Evolutionary conservation across 1,140 invertebrate species (phyloP), one percentile per base, ranked within the genome.

Genomic region (Bombus sibiricus): DNA sequence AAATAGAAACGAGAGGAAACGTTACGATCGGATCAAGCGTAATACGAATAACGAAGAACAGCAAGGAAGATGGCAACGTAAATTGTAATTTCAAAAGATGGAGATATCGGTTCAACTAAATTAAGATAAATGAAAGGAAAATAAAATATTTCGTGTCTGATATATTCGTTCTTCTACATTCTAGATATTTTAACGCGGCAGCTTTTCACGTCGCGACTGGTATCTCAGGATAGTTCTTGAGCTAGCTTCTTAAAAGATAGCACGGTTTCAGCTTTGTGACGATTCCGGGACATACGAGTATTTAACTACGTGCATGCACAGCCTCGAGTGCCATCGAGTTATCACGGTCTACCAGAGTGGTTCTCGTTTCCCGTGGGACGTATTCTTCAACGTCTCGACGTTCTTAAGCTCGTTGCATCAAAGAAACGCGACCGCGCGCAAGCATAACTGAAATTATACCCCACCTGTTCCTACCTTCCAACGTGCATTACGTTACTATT

Each of bases 261-360:
- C 68, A 12, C 68, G 68, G 37, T 69, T 69, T 69, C 34, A 22
- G 68, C 3, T 72, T 72, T 41, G 28, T n/a, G 28, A 41, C 39
- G 9, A 25, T 15, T 22, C 22, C 34, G 34, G 66, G 47, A 22
- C 47, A 53, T 15, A 28, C 34, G 28, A 62, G 68, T 28, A 39
- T 69, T 69, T 69, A 57, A 57, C 13, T 47, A 28, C 73, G 34
- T 10, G 43, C 43, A 53, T 25, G 28, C 32, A n/a, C n/a, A 10
- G n/a, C 39, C 41, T 74, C 41, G 66, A 68, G 71, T 73, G 25
- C 41, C 41, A 47, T 69, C 68, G 39, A 75, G 66, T 66, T 66
- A 66, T 66, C 64, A 8, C n/a, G n/a, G 64, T 32, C 64, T 66
- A 32, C 64, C n/a, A 66, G n/a, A 66, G n/a, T 32, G n/a, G 43